Evolutionary conservation across 2,888 invertebrate species (phyloP), one percentile per base, ranked within the genome.

Genomic region (Nemurella pictetii): DNA sequence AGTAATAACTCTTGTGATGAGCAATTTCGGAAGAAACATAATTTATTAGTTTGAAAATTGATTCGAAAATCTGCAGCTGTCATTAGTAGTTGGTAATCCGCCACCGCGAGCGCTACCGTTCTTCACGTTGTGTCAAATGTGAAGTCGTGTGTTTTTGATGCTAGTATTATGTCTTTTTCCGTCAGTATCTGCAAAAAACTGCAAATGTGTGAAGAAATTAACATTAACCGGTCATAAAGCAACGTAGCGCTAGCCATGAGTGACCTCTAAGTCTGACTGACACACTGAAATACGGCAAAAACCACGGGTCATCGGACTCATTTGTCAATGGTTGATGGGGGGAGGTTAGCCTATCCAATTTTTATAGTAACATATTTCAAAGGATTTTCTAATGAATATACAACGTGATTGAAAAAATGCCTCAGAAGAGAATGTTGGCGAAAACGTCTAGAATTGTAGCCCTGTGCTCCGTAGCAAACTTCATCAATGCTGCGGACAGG

Each of bases 401-500:
- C 15, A 80, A 77, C 0, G 75, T 80, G 4, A 80, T 36, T 80
- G 35, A 85, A 80, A 85, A 80, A 84, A 87, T 87, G 87, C 85
- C 86, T n/a, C 86, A 78, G 36, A 80, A 85, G n/a, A 87, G 85
- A 75, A 91, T 93, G 91, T 90, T 92, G 86, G 91, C 92, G 83
- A 90, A 92, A 86, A 92, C 92, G 0, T 92, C 93, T 84, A 91
- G 92, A 84, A 92, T 93, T 85, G 93, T 95, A 81, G 94, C 93
- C 83, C 89, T 95, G 87, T 95, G 95, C 89, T 94, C 94, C 29
- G 90, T 93, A 81, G 95, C 95, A 80, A 95, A 95, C 90, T 95
- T 95, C 88, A 95, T 95, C 88, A 95, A 95, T 89, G 94, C 95
- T 83, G 95, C 95, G 2, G 95, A 95, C 90, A 90, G 95, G 85